A percentile compares a stretch with the other conserved stretches of the same genome.
Evolutionary conservation across 2,797 vertebrate genomes (phyloP).

Genomic region (Etheostoma nigrum): DNA sequence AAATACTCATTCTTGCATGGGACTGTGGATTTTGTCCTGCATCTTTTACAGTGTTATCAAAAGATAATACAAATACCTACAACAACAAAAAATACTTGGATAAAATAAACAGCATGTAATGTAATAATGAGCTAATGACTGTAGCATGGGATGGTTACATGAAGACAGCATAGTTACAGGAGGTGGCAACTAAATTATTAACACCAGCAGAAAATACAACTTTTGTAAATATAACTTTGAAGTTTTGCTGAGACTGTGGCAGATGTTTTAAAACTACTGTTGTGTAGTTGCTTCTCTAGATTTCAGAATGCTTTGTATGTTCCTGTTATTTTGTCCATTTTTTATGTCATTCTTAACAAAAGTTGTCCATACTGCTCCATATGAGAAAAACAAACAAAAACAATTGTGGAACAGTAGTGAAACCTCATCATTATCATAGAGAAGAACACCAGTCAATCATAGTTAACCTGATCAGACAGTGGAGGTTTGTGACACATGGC

Average conservation of each 20-base stretch:
- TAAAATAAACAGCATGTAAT: not conserved
- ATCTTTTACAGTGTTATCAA: not conserved
- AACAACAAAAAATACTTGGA: not conserved
- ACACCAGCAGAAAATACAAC: not conserved
- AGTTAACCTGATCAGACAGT: constrained; percentile 26
- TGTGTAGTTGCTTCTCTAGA: not conserved
- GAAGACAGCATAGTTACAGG: not conserved
- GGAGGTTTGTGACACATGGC: constrained; percentile 17
- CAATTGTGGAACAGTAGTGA: not conserved
- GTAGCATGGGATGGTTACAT: not conserved
- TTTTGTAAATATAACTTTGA: not conserved
- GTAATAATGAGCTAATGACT: not conserved
- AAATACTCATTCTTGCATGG: not conserved
- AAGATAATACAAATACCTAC: not conserved
- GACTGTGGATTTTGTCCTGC: not conserved
- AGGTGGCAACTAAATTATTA: not conserved
- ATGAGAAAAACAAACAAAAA: constrained; percentile 11
- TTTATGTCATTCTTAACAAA: not conserved
- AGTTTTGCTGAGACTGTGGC: not conserved
- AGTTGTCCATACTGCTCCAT: not conserved
- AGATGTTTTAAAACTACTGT: not conserved
- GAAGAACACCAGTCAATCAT: constrained; percentile 9
- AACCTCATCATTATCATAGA: constrained; percentile 4
- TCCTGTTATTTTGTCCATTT: constrained; percentile 3
- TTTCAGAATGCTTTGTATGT: not conserved